These are phyloP conservation scores for Euphonia xanthogaster DNA, from an alignment of 2,797 vertebrate species.

Conservation along the genomic window DNA sequence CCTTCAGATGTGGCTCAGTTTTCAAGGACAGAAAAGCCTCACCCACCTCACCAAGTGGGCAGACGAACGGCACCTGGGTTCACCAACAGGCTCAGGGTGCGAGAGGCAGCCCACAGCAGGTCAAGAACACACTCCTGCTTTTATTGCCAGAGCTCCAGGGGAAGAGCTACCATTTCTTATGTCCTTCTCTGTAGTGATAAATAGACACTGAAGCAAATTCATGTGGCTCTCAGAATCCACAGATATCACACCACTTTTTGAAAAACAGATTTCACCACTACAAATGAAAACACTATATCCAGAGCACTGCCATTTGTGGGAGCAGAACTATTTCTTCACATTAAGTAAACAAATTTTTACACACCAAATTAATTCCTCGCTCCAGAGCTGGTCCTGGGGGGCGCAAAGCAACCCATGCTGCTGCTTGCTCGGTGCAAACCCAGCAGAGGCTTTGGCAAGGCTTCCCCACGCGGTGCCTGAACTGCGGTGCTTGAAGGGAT, in stretches of 20 bases:
- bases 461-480: neutral
- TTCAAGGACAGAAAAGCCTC: neutral
- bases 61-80: neutral
- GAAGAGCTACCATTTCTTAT: neutral
- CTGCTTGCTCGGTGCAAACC: fast-evolving
- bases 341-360: neutral
- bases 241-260: neutral
- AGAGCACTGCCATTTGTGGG: neutral
- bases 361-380: fast-evolving
- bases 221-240: neutral
- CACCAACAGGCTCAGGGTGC: neutral
- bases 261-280: neutral
- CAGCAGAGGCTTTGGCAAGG: neutral
- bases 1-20: neutral
- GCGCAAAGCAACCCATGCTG: neutral
- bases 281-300: neutral
- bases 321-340: neutral
- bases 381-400: neutral
- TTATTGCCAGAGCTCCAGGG: neutral
- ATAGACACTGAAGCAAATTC: neutral
- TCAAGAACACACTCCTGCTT: neutral
- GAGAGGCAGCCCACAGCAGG: neutral
- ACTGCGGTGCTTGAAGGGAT: neutral
- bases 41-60: neutral
- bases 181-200: neutral